Conservation (phyloP, 1,140 invertebrate genomes). For the Eupristina koningsbergeri region DNA sequence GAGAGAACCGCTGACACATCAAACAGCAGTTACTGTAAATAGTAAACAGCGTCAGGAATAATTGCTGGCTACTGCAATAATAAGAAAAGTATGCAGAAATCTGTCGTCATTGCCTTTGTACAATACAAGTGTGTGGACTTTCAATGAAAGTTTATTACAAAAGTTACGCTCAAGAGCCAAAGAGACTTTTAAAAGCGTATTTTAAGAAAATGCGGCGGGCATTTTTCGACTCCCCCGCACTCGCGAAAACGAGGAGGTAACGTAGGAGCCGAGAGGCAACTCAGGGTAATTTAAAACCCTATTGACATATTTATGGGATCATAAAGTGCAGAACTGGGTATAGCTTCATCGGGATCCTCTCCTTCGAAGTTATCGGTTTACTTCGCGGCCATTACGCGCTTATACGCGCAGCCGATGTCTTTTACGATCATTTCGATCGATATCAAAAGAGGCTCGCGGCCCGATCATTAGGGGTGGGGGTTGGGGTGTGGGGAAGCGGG, state of each 20-base stretch:
- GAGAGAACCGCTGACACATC: too few species aligned
- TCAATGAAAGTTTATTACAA: slow-evolving; percentile 1
- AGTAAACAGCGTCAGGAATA: too few species aligned
- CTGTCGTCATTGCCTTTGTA: too few species aligned
- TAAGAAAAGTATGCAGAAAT: too few species aligned
- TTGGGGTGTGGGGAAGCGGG: not conserved
- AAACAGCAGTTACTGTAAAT: too few species aligned
- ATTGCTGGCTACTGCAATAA: too few species aligned
- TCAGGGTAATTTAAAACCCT: slow-evolving; percentile 65
- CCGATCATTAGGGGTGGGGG: not conserved
- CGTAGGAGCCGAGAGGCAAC: slow-evolving; percentile 41
- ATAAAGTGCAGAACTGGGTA: slow-evolving; percentile 63
- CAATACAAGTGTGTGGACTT: not conserved
- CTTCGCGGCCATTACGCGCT: not conserved
- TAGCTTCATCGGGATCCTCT: slow-evolving; percentile 37
- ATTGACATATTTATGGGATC: slow-evolving; percentile 69
- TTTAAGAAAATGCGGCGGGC: slow-evolving; percentile 13
- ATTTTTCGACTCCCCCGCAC: not conserved
- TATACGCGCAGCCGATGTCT: not conserved
- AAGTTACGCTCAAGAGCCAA: not conserved
- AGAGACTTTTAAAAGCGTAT: slow-evolving; percentile 25
- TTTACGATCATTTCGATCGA: slow-evolving; percentile 47
- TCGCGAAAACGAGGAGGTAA: slow-evolving; percentile 39
- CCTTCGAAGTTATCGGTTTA: slow-evolving; percentile 17
- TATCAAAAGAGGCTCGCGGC: slow-evolving; percentile 32